Base-by-base conservation (phyloP, 2,888 invertebrate species). In the Cephus runcator region DNA sequence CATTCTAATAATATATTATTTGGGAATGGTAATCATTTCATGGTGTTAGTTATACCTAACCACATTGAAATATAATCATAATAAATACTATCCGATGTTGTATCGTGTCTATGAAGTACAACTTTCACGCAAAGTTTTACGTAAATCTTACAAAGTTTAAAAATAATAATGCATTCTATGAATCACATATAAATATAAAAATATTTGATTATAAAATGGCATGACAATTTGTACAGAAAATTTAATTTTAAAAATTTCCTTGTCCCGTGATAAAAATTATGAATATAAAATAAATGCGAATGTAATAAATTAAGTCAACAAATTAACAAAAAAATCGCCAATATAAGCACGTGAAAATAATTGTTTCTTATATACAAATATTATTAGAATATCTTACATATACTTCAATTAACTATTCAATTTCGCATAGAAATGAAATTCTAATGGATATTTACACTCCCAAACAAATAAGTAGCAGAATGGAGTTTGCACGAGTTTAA, bases 1-100 rank as follows among this genome's bases (percentile, higher is more conserved):
- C 71, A 69, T 12, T 71, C 71, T 71, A 73, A 76, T 78, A 76
- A 74, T 75, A 75, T 75, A 71, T 75, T 77, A 77, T 75, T 77
- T 77, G 69, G 75, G 40, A 75, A 77, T 75, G 77, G 74, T 77
- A 75, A 77, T 12, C 71, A 40, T 69, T 23, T 36, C 56, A 40
- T 75, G 56, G 34, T 56, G 73, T 75, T 76, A 78, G 68, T 36
- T 75, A 71, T 73, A 76, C 31, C 73, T 76, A 76, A 56, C 73
- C 56, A 56, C 9, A 23, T 23, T 56, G 9, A 56, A 56, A 23
- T 56, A 23, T 56, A 23, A 1, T 56, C 23, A 23, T 23, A 56
- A 56, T 56, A 56, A 56, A 56, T 56, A 56, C 23, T 56, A 56
- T 56, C 23, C 56, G 23, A 56, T 56, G 23, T 56, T 56, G 6